Percentiles rank a stretch among this genome's conserved stretches.
These are phyloP conservation scores for Tachina lurida DNA, from an alignment of 2,888 invertebrate species.

Conservation along the genomic window DNA sequence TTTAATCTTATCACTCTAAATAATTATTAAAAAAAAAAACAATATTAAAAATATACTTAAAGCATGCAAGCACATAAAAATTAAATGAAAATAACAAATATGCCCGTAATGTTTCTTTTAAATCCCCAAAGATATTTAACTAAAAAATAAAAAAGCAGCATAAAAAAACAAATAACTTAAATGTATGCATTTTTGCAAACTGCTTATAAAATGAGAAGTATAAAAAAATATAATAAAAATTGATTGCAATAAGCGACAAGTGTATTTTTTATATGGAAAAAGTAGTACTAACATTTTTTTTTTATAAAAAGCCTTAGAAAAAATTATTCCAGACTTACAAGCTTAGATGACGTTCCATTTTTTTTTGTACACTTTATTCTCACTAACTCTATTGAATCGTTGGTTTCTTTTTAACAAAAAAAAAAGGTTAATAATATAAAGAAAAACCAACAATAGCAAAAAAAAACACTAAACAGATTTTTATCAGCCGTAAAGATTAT, in stretches of 20 bases:
- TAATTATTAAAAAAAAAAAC: neutral
- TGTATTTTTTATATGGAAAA: constrained; percentile 34
- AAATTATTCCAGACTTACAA: constrained; percentile 45
- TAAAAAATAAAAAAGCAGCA: constrained; percentile 11
- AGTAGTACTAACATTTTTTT: neutral
- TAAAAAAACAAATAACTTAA: constrained; percentile 42
- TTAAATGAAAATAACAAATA: constrained; percentile 3
- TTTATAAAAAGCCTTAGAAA: neutral
- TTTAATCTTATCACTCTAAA: constrained; percentile 10
- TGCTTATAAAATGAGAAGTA: neutral
- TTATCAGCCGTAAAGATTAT: constrained; percentile 57
- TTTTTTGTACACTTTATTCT: neutral
- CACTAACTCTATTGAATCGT: neutral
- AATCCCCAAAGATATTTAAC: constrained; percentile 52
- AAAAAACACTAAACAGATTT: constrained; percentile 36
- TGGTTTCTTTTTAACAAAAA: neutral
- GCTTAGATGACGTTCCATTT: constrained; percentile 32
- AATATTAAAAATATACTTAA: neutral
- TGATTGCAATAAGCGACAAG: constrained; percentile 54
- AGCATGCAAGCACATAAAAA: neutral
- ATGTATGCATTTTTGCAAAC: constrained; percentile 5
- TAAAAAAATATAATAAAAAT: constrained; percentile 9
- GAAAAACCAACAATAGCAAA: neutral
- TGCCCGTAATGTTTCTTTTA: constrained; percentile 37
- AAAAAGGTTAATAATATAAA: constrained; percentile 3